These are phyloP conservation scores for Drosophila austrosaltans DNA, from an alignment of 2,888 invertebrate genomes.

Conservation along the genomic window DNA sequence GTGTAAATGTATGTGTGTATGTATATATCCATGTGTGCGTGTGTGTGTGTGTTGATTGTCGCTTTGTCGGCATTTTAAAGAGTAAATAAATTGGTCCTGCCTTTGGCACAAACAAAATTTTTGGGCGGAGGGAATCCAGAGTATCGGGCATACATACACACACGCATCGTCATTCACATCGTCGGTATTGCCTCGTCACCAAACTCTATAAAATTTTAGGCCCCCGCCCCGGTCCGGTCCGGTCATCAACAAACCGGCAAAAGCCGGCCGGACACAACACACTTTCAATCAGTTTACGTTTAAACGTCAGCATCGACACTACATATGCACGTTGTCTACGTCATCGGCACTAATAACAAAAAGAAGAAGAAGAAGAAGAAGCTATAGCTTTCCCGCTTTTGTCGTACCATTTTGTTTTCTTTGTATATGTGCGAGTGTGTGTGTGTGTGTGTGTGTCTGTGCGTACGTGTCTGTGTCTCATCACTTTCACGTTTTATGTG, in stretches of 20 bases:
- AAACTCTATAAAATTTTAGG: conserved; percentile 76
- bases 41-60: conserved; percentile 22
- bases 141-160: conserved; percentile 16
- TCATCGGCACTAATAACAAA: conserved; percentile 5
- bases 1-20: conserved; percentile 37
- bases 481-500: conserved; percentile 46
- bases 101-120: conserved; percentile 46
- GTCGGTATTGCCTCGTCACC: conserved; percentile 49
- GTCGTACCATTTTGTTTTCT: conserved; percentile 1
- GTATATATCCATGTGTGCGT: conserved; percentile 12
- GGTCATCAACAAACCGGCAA: conserved; percentile 20
- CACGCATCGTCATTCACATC: conserved; percentile 12
- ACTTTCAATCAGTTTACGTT: conserved; percentile 77
- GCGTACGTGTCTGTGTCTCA: conserved; percentile 20
- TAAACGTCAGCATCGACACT: conserved; percentile 69
- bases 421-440: conserved; percentile 12
- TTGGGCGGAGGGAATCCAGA: conserved; percentile 22
- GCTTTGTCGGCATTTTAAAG: conserved; percentile 64
- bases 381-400: conserved; percentile 7
- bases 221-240: conserved; percentile 35
- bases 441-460: conserved; percentile 19
- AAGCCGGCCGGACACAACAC: conserved; percentile 46
- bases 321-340: conserved; percentile 46
- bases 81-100: conserved; percentile 55
- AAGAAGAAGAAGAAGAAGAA: background rate